Evolutionary conservation across 2,797 vertebrate species (phyloP), one percentile per base, ranked within the genome.

Genomic region (Falco biarmicus): DNA sequence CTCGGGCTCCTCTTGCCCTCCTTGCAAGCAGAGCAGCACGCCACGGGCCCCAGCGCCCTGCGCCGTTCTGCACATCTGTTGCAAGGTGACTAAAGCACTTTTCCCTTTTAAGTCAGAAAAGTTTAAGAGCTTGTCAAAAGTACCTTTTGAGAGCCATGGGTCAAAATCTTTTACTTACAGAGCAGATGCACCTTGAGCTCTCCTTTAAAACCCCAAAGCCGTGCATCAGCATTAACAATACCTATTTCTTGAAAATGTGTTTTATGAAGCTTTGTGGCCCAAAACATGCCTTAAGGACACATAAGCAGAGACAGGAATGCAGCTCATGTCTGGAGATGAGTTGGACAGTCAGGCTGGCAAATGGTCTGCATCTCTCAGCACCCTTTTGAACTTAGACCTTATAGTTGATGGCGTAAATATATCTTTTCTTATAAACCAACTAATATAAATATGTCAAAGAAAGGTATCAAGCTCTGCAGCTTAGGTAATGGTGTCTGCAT

Each of bases 321-420:
- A 71, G 53, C 32, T 32, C 3, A 0, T 11, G 10, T 29, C 64
- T 71, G 48, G 45, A 77, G 45, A 25, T 70, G 45, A 37, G 37
- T 14, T 5, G 0, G 50, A 17, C 17, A 13, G n/a, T 17, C n/a
- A n/a, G 11, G 39, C 13, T 69, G 41, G 51, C 0, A 0, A 78
- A 88, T 0, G 13, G 29, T 53, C 47, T 61, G 17, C n/a, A 20
- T 22, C 53, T 78, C 50, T 86, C 3, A 32, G 13, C 18, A 64
- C 17, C 28, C 16, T 61, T 85, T 87, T 81, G 18, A 81, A 71
- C 47, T 84, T 84, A 10, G 15, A 26, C 24, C 11, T 71, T 47
- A 43, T 2, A 68, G 57, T 5, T 29, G 18, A 28, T 39, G 51
- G 61, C 21, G 32, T 66, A 79, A 89, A 83, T 75, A 60, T 4